Base-by-base conservation (phyloP, 2,888 invertebrate species). In the Platycheirus albimanus region DNA sequence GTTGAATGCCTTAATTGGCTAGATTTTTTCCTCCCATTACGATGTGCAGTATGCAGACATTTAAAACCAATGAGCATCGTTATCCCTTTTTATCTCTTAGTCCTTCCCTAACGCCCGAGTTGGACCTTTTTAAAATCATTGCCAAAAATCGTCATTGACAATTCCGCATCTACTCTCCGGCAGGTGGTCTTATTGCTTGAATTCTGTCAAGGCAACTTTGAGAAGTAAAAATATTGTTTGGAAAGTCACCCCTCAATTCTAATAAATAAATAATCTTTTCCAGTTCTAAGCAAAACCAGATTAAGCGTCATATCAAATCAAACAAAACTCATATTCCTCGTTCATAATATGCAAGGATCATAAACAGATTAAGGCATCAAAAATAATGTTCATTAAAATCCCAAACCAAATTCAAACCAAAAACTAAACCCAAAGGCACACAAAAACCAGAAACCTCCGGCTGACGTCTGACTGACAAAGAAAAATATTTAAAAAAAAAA, bases 361-460 rank as follows among this genome's bases (percentile, higher is more conserved):
- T 77, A 83, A 83, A 83, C 77, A 83, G 77, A 83, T 83, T 83
- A 83, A 83, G 77, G 69, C 72, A 64, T 83, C 83, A 83, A 63
- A 83, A 54, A 64, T 43, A 64, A 51, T 43, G 43, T 70, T 75
- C 33, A 51, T 51, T 54, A 78, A 78, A 61, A 43, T 61, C 52
- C 47, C 3, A 56, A 54, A 54, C 76, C 69, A 43, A 76, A 69
- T 41, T 33, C 72, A n/a, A n/a, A n/a, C 72, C 10, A 54, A 63
- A 63, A 54, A 47, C 69, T 51, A 41, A 70, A 67, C 47, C 41
- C 70, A 51, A 72, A 47, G 17, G 54, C 72, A 64, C 36, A 56
- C 64, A 47, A 38, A 52, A 67, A 72, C 41, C 11, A 47, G 67
- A 72, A 67, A 72, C 67, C 52, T 72, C 47, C 66, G 47, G 19